A percentile compares a stretch with the other conserved stretches of the same genome.
phyloP scores from a whole-genome alignment of 1,140 invertebrate species.

The Caenorhabditis brenneri region DNA sequence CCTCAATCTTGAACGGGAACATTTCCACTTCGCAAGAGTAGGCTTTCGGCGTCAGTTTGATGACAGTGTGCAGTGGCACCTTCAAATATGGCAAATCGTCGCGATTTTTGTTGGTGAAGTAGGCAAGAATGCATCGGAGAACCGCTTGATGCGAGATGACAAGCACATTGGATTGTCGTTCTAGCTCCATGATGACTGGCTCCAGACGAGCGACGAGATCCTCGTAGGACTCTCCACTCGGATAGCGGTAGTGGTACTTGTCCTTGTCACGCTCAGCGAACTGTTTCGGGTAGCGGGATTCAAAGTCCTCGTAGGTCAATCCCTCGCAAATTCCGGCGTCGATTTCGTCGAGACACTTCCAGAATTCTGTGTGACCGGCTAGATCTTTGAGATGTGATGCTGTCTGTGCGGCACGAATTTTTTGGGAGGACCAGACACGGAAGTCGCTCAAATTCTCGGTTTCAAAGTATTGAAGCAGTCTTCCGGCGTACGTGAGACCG shows the following conservation, averaged over 20 bases:
- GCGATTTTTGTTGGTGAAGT: slow-evolving; percentile 91
- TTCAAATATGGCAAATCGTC: slow-evolving; percentile 87
- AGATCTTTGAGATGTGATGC: slow-evolving; percentile 80
- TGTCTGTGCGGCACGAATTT: slow-evolving; percentile 93
- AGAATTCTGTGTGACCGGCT: slow-evolving; percentile 87
- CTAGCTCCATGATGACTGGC: slow-evolving; percentile 98
- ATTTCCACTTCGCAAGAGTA: slow-evolving; percentile 69
- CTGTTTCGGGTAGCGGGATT: slow-evolving; percentile 90
- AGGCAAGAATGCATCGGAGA: slow-evolving; percentile 90
- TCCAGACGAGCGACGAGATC: slow-evolving; percentile 92
- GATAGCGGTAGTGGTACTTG: slow-evolving; percentile 98
- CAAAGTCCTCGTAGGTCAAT: slow-evolving; percentile 98
- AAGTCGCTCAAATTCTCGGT: slow-evolving; percentile 84
- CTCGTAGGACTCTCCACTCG: slow-evolving; percentile 90
- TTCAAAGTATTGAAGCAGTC: slow-evolving; percentile 83
- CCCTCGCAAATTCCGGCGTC: slow-evolving; percentile 99
- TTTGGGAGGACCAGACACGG: slow-evolving; percentile 96
- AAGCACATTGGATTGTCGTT: slow-evolving; percentile 94
- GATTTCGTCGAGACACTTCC: slow-evolving; percentile 98
- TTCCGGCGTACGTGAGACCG: slow-evolving; percentile 82
- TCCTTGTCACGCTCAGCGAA: slow-evolving; percentile 92
- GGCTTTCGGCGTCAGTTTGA: slow-evolving; percentile 77
- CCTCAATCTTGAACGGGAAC: slow-evolving; percentile 70
- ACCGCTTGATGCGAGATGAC: slow-evolving; percentile 98
- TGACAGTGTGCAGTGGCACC: slow-evolving; percentile 92